Evolutionary conservation across 2,113 vertebrate genomes (phyloP), one percentile per base, ranked within the genome.

Genomic region (Pterocles gutturalis): DNA sequence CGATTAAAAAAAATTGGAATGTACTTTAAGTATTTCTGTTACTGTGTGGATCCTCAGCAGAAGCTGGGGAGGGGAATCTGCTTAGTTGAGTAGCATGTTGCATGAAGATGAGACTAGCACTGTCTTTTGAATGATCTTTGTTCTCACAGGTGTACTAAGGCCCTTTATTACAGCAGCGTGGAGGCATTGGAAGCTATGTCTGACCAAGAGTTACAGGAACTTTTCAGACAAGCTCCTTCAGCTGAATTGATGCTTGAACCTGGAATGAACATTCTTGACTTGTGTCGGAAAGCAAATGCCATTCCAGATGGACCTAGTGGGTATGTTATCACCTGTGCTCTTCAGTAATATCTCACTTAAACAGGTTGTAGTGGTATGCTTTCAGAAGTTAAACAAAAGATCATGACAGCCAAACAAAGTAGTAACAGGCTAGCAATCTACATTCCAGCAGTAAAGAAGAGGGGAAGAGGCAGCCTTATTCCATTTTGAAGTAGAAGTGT

Each of bases 281-380:
- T 98, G 26, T 99, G 99, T 86, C 98, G 98, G 43, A 98, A 96
- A 93, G 97, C 98, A 88, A 98, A 97, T 29, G 99, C 99, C 89
- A 98, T 99, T 97, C 99, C 98, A n/a, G 98, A 98, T 9, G 99
- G 99, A n/a, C 96, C 98, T 57, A 98, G 98, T 83, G 99, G 99
- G 99, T 99, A 97, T 13, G 97, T 83, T 67, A n/a, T 12, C 58
- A 64, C 33, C 33, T 46, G 43, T 25, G 54, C 57, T 89, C 11
- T 7, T 69, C 0, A 4, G 12, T 28, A 46, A 8, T 28, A 31
- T 9, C 31, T 67, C n/a, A 36, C 1, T 2, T 62, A 13, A 77
- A n/a, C 7, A 29, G 16, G 21, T 28, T 38, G 24, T 18, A 62
- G 21, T n/a, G 13, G 28, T 46, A 2, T 31, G 57, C 21, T 79